A percentile compares a stretch with the other conserved stretches of the same genome.
Evolutionary conservation across 2,797 vertebrate species (phyloP).

Genomic region (Pempheris klunzingeri): DNA sequence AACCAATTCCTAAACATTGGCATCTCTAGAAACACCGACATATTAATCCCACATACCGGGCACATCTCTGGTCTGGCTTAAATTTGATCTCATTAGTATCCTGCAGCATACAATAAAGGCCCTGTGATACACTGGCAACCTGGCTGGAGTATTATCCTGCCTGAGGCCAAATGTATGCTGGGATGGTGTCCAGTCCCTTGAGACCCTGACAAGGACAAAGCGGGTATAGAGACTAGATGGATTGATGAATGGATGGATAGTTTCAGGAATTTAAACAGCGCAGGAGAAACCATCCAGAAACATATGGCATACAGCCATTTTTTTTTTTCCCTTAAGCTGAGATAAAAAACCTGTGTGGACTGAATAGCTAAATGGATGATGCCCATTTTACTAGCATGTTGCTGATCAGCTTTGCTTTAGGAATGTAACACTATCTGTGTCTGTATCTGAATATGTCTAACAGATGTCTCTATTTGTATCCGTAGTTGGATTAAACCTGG

Average conservation of each 20-base stretch:
- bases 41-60: slow-evolving; percentile 13
- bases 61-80: slow-evolving; percentile 13
- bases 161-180: slow-evolving; percentile 28
- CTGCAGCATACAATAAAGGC: slow-evolving; percentile 14
- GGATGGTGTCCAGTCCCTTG: slow-evolving; percentile 8
- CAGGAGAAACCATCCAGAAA: slow-evolving; percentile 5
- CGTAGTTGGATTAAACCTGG: not conserved
- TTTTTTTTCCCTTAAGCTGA: not conserved
- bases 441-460: not conserved
- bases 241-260: not conserved
- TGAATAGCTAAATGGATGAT: not conserved
- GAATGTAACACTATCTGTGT: not conserved
- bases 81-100: slow-evolving; percentile 41
- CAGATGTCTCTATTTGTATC: not conserved
- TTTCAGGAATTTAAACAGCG: slow-evolving; percentile 9
- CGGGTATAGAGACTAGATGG: not conserved
- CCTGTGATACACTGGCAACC: slow-evolving; percentile 2
- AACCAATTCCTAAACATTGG: slow-evolving; percentile 7
- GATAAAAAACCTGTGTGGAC: not conserved
- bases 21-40: slow-evolving; percentile 22
- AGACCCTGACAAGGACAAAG: slow-evolving; percentile 28
- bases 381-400: not conserved
- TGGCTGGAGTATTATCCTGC: slow-evolving; percentile 17
- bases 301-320: not conserved
- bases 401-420: not conserved